Percentiles rank a stretch among this genome's conserved stretches.
These are phyloP conservation scores for Ephydatia muelleri DNA, from an alignment of 37 sponge, comb jelly and placozoan genomes.

Conservation along the genomic window DNA sequence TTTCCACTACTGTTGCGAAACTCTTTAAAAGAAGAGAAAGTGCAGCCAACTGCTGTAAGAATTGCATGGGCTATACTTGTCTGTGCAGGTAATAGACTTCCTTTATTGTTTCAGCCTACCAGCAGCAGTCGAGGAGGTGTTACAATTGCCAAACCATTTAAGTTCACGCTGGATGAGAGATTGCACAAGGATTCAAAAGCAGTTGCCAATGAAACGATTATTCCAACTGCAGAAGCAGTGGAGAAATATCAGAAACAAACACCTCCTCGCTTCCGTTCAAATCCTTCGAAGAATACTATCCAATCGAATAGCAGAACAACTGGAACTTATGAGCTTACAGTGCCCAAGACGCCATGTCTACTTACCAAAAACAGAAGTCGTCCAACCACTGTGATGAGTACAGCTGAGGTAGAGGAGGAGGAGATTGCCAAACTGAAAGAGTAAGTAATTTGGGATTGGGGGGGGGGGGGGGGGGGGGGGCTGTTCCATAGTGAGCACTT, in stretches of 20 bases:
- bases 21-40: neutral
- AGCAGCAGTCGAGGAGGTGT: constrained; percentile 7
- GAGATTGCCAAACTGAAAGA: constrained; percentile 45
- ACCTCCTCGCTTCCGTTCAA: constrained; percentile 59
- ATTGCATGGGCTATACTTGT: neutral
- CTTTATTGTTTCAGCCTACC: constrained; percentile 1
- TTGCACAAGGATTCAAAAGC: constrained; percentile 16
- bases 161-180: constrained; percentile 32
- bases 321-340: constrained; percentile 30
- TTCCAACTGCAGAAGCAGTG: constrained; percentile 54
- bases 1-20: constrained; percentile 48
- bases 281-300: neutral
- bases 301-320: neutral
- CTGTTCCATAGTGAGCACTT: neutral
- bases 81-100: neutral
- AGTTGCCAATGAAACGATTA: neutral
- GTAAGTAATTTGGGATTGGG: constrained; percentile 35
- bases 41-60: constrained; percentile 9
- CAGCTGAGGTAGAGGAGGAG: constrained; percentile 65
- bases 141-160: constrained; percentile 66
- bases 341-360: constrained; percentile 66
- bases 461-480: neutral
- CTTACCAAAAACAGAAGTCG: constrained; percentile 41
- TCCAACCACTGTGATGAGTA: constrained; percentile 34
- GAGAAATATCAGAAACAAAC: constrained; percentile 58